Conservation (phyloP, 2,888 invertebrate species). For the Sylvicola cinctus region DNA sequence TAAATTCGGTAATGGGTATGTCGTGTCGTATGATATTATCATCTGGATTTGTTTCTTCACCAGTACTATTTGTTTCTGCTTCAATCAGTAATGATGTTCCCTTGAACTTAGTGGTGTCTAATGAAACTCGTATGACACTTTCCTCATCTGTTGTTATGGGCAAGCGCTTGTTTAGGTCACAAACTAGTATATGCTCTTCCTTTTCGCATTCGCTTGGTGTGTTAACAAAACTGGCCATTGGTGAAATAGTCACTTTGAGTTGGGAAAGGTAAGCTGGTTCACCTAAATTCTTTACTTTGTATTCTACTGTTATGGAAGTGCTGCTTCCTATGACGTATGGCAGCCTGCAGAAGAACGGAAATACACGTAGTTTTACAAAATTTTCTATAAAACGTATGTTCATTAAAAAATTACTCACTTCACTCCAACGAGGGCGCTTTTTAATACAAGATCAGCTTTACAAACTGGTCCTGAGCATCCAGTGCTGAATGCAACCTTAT, state of each 20-base stretch:
- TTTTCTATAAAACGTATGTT: neutral
- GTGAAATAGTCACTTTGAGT: conserved; percentile 25
- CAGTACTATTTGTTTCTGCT: conserved; percentile 23
- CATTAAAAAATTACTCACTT: neutral
- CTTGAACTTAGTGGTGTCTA: conserved; percentile 19
- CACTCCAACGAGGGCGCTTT: conserved; percentile 8
- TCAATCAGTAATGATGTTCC: conserved; percentile 16
- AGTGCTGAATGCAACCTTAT: conserved; percentile 24
- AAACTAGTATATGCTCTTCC: conserved; percentile 13
- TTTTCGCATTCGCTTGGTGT: conserved; percentile 19
- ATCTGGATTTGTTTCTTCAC: conserved; percentile 15
- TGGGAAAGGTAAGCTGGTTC: conserved; percentile 30
- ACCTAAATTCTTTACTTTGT: conserved; percentile 23
- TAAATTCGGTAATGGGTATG: conserved; percentile 18
- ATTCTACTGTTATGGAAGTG: conserved; percentile 17
- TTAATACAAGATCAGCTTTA: conserved; percentile 20
- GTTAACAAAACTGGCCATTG: conserved; percentile 19
- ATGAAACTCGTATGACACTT: conserved; percentile 9
- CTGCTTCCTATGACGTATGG: conserved; percentile 20
- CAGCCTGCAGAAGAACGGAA: conserved; percentile 10
- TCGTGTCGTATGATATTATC: conserved; percentile 16
- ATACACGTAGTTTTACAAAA: conserved; percentile 1
- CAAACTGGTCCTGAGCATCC: conserved; percentile 22
- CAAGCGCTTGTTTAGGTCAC: conserved; percentile 19
- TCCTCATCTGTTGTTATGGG: conserved; percentile 16